Conservation (phyloP, 2,113 vertebrate genomes). For the human (Homo sapiens) region GRCh38 chr1:76521001-76521500, state of each 20-base stretch:
- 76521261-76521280: neutral
- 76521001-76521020: neutral
- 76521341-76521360: no score
- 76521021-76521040: neutral
- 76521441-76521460: no score
- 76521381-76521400: no score
- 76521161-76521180: neutral
- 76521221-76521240: conserved; percentile 1
- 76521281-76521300: no score
- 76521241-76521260: neutral
- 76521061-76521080: neutral
- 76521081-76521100: neutral
- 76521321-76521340: no score
- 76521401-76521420: no score
- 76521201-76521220: neutral
- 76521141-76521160: neutral
- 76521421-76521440: no score
- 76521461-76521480: no score
- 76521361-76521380: no score
- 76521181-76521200: neutral
- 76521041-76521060: neutral
- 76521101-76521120: neutral
- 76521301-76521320: no score
- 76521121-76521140: neutral
- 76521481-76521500: no score